A percentile compares a stretch with the other conserved stretches of the same genome.
phyloP scores from a whole-genome alignment of 2,797 vertebrate species.

The Chelidonichthys spinosus region DNA sequence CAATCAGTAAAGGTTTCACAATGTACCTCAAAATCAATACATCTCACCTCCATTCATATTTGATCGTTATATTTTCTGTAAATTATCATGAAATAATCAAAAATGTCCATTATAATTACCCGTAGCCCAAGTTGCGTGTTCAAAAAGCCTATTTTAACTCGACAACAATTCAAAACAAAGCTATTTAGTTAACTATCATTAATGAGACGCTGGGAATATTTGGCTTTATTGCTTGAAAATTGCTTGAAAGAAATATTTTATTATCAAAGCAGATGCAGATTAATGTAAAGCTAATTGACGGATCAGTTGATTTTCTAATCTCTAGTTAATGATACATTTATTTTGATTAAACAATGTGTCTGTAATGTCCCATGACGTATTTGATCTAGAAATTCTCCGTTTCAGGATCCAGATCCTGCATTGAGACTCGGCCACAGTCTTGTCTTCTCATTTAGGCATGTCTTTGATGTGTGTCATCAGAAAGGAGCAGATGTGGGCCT shows the following conservation, averaged over 20 bases:
- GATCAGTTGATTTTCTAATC: not conserved
- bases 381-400: not conserved
- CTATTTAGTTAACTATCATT: not conserved
- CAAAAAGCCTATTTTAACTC: too few species aligned
- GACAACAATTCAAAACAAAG: too few species aligned
- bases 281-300: not conserved
- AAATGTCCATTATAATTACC: not conserved
- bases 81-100: not conserved
- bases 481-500: conserved; percentile 23
- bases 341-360: not conserved
- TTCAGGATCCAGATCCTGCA: not conserved
- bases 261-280: not conserved
- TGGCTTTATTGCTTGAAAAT: not conserved
- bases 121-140: not conserved
- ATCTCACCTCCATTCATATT: not conserved
- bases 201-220: not conserved
- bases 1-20: not conserved
- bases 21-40: not conserved
- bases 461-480: conserved; percentile 38
- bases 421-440: not conserved
- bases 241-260: not conserved
- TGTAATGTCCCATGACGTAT: not conserved
- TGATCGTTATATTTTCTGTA: not conserved
- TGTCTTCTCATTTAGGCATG: conserved; percentile 13
- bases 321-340: not conserved